Evolutionary conservation across 2,888 invertebrate genomes (phyloP).

Genomic region (Troides oblongomaculatus): DNA sequence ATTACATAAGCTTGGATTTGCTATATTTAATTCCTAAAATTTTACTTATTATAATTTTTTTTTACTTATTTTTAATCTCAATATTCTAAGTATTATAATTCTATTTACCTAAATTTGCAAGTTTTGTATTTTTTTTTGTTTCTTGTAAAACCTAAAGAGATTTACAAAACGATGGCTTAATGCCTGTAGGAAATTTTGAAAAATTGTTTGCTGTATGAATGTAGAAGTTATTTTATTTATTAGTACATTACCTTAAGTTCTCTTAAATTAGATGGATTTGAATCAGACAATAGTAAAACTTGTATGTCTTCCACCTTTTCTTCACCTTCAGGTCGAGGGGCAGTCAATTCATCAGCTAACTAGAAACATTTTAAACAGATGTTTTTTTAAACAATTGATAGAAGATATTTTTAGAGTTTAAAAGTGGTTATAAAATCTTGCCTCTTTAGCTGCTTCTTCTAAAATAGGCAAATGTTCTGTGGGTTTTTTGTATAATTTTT

Average conservation of each 20-base stretch:
- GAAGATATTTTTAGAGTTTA: not conserved
- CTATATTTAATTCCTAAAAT: too few species aligned
- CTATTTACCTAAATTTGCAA: too few species aligned
- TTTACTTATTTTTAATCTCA: too few species aligned
- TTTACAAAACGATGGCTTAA: too few species aligned
- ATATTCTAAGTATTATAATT: too few species aligned
- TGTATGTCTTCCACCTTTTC: constrained; percentile 96
- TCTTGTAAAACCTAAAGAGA: too few species aligned
- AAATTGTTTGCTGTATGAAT: too few species aligned
- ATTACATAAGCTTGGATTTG: too few species aligned
- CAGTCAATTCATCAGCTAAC: constrained; percentile 96
- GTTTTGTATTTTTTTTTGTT: too few species aligned
- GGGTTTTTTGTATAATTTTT: constrained; percentile 94
- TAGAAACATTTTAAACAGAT: constrained; percentile 34
- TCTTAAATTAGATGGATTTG: constrained; percentile 89
- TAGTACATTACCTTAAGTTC: constrained; percentile 86
- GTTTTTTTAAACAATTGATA: not conserved
- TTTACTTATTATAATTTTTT: too few species aligned
- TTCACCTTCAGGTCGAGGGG: constrained; percentile 94
- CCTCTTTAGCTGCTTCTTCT: constrained; percentile 97
- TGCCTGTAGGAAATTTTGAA: too few species aligned
- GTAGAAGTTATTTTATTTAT: too few species aligned
- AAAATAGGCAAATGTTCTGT: constrained; percentile 95
- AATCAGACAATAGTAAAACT: constrained; percentile 91
- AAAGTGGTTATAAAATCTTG: constrained; percentile 33